A percentile compares a stretch with the other conserved stretches of the same genome.
These are phyloP conservation scores for Hydractinia symbiolongicarpus DNA, from an alignment of 30 jellyfish, hydroid and myxozoan species.

Conservation along the genomic window DNA sequence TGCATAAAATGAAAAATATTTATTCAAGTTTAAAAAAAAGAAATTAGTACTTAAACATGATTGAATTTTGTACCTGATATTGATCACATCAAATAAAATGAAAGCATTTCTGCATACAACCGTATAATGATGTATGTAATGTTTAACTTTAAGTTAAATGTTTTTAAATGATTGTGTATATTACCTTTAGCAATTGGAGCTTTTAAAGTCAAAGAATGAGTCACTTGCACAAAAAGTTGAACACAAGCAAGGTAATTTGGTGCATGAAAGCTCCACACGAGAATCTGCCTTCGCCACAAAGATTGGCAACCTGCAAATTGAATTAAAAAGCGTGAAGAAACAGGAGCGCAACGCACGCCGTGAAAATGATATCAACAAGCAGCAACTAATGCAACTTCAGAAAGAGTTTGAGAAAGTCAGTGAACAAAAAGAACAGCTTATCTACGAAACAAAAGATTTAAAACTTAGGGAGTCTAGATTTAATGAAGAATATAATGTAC, in stretches of 20 bases:
- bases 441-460: conserved; percentile 44
- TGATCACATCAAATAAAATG: no score
- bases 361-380: conserved; percentile 52
- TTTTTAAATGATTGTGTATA: no score
- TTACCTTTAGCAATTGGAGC: conserved; percentile 56
- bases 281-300: conserved; percentile 52
- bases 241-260: conserved; percentile 55
- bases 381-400: conserved; percentile 39
- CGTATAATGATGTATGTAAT: no score
- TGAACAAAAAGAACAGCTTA: conserved; percentile 49
- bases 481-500: conserved; percentile 61
- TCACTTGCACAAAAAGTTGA: conserved; percentile 59
- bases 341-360: conserved; percentile 46
- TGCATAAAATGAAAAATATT: no score
- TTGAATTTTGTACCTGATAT: no score
- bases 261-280: conserved; percentile 82
- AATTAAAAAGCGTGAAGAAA: conserved; percentile 42
- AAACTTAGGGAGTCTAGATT: conserved; percentile 50
- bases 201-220: conserved; percentile 47
- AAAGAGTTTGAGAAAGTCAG: conserved; percentile 43
- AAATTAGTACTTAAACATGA: no score
- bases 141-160: no score
- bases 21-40: no score
- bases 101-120: no score
- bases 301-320: conserved; percentile 51